Conservation (phyloP, 1,140 invertebrate species). For the Helicoverpa armigera region DNA sequence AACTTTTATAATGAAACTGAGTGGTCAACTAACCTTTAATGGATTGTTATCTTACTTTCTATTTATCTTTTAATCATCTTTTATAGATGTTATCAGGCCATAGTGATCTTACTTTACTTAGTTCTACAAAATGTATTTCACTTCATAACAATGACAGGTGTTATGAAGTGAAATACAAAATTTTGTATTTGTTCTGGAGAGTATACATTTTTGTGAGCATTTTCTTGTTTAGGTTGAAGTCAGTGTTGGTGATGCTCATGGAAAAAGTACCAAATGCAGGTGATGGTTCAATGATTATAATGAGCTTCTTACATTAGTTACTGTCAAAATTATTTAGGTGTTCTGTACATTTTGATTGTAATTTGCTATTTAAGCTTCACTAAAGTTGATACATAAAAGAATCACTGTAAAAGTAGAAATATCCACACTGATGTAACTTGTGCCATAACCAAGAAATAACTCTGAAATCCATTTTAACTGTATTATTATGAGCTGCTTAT, state of each 20-base stretch:
- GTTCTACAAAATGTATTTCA: too few species aligned
- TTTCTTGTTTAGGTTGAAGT: constrained; percentile 51
- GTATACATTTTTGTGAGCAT: not conserved
- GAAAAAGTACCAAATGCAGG: constrained; percentile 52
- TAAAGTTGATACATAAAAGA: constrained; percentile 42
- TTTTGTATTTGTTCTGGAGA: too few species aligned
- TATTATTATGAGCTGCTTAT: constrained; percentile 23
- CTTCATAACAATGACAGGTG: too few species aligned
- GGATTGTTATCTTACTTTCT: too few species aligned
- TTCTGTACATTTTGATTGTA: constrained; percentile 36
- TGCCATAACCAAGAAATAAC: constrained; percentile 55
- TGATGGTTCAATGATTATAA: constrained; percentile 51
- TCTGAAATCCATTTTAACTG: constrained; percentile 13
- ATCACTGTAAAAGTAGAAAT: constrained; percentile 31
- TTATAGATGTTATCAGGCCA: too few species aligned
- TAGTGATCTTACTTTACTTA: too few species aligned
- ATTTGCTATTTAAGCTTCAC: constrained; percentile 55
- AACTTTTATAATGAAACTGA: too few species aligned
- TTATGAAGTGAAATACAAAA: not conserved
- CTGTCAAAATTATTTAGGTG: constrained; percentile 35
- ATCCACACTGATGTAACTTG: constrained; percentile 35
- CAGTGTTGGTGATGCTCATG: constrained; percentile 46
- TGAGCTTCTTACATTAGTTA: constrained; percentile 52
- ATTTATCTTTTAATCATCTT: too few species aligned
- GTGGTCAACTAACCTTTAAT: too few species aligned